Percentiles rank a stretch among this genome's conserved stretches.
phyloP scores from a whole-genome alignment of 2,797 vertebrate species.

The Gephyroberyx darwinii region DNA sequence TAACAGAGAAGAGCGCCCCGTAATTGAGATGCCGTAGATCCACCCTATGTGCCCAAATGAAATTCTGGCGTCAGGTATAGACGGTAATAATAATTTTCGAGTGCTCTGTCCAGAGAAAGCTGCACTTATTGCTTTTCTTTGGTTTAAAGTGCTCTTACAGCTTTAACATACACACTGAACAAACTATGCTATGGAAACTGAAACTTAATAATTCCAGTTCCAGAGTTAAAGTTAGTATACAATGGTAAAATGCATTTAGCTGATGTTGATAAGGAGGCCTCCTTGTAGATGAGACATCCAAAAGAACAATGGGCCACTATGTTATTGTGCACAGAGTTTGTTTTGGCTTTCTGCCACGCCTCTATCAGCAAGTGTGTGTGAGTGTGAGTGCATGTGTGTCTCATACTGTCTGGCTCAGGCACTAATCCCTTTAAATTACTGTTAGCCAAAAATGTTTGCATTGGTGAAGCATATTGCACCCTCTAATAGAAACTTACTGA shows the following conservation, averaged over 20 bases:
- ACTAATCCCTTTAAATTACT: slow-evolving; percentile 27
- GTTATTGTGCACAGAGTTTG: slow-evolving; percentile 41
- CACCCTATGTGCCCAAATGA: no score
- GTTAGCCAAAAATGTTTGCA: slow-evolving; percentile 37
- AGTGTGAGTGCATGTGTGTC: slow-evolving; percentile 1
- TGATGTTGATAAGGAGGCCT: slow-evolving; percentile 16
- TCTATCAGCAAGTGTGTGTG: slow-evolving; percentile 51
- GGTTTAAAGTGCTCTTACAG: no score
- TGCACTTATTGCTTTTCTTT: no score
- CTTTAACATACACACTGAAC: background rate
- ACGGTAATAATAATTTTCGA: no score
- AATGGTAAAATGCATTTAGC: slow-evolving; percentile 7
- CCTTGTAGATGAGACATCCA: slow-evolving; percentile 46
- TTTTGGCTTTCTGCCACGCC: slow-evolving; percentile 50
- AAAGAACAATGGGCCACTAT: slow-evolving; percentile 64
- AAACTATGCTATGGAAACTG: background rate
- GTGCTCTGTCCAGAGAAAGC: no score
- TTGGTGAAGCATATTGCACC: slow-evolving; percentile 8
- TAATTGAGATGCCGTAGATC: no score
- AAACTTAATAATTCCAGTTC: background rate
- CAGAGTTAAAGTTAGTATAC: background rate
- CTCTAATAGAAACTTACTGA: slow-evolving; percentile 16
- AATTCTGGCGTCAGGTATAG: no score
- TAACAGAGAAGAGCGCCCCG: no score
- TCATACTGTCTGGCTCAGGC: background rate